A percentile compares a stretch with the other conserved stretches of the same genome.
Evolutionary conservation across 2,113 vertebrate genomes (phyloP).

Genomic region (Prunella fulvescens): DNA sequence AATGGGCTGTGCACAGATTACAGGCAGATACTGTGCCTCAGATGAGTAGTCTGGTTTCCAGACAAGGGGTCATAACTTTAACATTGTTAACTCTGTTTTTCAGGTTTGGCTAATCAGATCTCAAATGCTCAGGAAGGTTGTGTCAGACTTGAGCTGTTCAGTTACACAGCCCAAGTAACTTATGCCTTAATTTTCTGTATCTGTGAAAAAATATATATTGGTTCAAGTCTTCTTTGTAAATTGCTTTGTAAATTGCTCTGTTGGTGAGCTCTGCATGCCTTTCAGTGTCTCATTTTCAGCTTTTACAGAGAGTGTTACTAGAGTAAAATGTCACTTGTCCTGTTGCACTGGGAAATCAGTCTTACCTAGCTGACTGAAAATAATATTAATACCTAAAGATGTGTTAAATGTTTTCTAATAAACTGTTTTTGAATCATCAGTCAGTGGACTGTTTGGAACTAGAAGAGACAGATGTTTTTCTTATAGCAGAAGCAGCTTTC

Average conservation of each 20-base stretch:
- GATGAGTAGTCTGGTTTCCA: not conserved
- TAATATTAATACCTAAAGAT: not conserved
- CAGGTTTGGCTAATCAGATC: not conserved
- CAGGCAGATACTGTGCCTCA: not conserved
- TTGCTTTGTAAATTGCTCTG: not conserved
- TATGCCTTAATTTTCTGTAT: not conserved
- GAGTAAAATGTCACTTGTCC: not conserved
- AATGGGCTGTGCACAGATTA: not conserved
- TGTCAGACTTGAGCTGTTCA: not conserved
- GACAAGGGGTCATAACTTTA: not conserved
- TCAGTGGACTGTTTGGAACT: not conserved
- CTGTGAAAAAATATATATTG: not conserved
- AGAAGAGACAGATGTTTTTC: not conserved
- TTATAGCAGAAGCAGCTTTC: not conserved
- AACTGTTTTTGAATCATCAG: not conserved
- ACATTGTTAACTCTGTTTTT: not conserved
- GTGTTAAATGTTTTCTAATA: not conserved
- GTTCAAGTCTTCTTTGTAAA: not conserved
- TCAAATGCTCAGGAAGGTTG: not conserved
- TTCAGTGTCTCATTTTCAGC: not conserved
- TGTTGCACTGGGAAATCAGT: not conserved
- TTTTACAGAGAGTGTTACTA: not conserved
- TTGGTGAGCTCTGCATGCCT: not conserved
- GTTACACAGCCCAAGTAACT: not conserved
- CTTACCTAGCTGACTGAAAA: not conserved